These are phyloP conservation scores for Agapostemon virescens DNA, from an alignment of 2,888 invertebrate genomes.

Conservation along the genomic window DNA sequence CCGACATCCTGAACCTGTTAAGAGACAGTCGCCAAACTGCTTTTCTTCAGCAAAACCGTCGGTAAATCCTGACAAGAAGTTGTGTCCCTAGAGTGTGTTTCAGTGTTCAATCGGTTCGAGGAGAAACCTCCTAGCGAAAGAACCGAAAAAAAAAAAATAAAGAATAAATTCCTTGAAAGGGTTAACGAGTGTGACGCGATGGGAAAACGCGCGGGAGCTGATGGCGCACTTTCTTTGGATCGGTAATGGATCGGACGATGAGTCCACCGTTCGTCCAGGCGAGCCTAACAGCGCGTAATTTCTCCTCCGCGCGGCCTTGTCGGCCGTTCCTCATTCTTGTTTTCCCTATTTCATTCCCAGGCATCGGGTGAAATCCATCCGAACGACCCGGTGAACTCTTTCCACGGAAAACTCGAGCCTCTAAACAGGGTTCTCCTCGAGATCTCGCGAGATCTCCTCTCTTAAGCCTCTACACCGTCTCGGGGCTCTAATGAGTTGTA, in stretches of 20 bases:
- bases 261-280: constrained; percentile 27
- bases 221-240: constrained; percentile 58
- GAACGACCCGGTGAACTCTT: constrained; percentile 73
- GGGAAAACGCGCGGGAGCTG: constrained; percentile 30
- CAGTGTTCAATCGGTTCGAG: background rate
- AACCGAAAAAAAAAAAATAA: too few species aligned
- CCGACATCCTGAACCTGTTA: background rate
- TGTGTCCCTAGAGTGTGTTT: background rate
- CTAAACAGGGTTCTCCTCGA: background rate
- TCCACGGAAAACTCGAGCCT: constrained; percentile 60
- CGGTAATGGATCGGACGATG: constrained; percentile 51
- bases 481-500: constrained; percentile 30
- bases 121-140: constrained; percentile 24
- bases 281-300: constrained; percentile 59
- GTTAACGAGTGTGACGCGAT: constrained; percentile 32
- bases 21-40: background rate
- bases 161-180: constrained; percentile 38
- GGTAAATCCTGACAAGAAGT: background rate
- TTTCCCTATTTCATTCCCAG: constrained; percentile 22
- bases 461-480: background rate
- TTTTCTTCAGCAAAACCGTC: background rate
- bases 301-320: constrained; percentile 70
- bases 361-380: constrained; percentile 68
- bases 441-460: background rate
- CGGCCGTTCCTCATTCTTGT: constrained; percentile 59